phyloP scores from a whole-genome alignment of 2,797 vertebrate species.

The Gouania willdenowi region DNA sequence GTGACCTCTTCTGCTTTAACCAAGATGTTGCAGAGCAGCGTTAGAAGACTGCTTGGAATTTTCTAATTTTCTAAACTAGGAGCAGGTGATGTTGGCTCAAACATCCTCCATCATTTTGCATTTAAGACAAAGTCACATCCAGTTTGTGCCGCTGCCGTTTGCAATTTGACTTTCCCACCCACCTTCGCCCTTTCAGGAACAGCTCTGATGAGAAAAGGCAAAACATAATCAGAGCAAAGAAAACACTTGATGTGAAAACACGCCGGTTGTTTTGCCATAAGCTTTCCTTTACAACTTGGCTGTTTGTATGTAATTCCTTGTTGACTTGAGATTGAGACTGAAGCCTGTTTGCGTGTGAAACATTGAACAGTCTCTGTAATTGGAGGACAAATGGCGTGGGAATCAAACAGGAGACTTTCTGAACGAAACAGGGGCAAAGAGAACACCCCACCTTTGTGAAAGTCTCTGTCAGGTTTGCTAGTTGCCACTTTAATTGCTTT shows the following conservation, averaged over 20 bases:
- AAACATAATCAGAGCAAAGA: slow-evolving; percentile 32
- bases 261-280: slow-evolving; percentile 20
- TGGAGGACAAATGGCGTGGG: slow-evolving; percentile 13
- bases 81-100: slow-evolving; percentile 72
- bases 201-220: slow-evolving; percentile 26
- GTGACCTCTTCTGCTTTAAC: slow-evolving; percentile 21
- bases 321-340: slow-evolving; percentile 40
- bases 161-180: slow-evolving; percentile 26
- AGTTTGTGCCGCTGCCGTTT: slow-evolving; percentile 58
- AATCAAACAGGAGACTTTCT: slow-evolving; percentile 25
- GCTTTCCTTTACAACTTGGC: slow-evolving; percentile 12
- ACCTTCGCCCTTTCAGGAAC: slow-evolving; percentile 16
- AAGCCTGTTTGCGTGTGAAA: slow-evolving; percentile 28
- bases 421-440: slow-evolving; percentile 13
- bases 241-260: slow-evolving; percentile 55
- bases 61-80: slow-evolving; percentile 48
- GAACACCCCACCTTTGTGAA: slow-evolving; percentile 6
- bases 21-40: slow-evolving; percentile 41
- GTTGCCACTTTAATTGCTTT: slow-evolving; percentile 43
- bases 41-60: slow-evolving; percentile 34
- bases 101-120: slow-evolving; percentile 66
- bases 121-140: slow-evolving; percentile 73
- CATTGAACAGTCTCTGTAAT: slow-evolving; percentile 3
- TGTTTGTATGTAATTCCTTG: slow-evolving; percentile 28
- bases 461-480: slow-evolving; percentile 20